Percentiles rank a stretch among this genome's conserved stretches.
These are phyloP conservation scores for Thalpophila matura DNA, from an alignment of 2,888 invertebrate species.

Conservation along the genomic window DNA sequence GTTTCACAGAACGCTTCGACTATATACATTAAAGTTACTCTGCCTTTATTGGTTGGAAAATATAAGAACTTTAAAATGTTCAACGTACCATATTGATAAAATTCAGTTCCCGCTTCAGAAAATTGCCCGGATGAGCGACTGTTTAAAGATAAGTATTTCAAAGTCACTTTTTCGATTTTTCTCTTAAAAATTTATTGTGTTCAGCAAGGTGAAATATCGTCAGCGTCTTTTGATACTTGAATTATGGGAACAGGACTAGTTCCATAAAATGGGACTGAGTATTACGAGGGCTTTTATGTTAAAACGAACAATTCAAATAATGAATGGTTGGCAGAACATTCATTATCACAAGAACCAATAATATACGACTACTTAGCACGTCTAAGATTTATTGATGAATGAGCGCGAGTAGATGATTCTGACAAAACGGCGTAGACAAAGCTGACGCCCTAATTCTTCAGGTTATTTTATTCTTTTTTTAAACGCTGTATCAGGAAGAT, in stretches of 20 bases:
- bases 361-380: slow-evolving; percentile 17
- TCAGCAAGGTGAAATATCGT: slow-evolving; percentile 36
- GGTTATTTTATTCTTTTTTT: no score
- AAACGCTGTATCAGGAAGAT: background rate
- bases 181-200: slow-evolving; percentile 45
- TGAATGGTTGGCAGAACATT: slow-evolving; percentile 11
- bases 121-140: slow-evolving; percentile 11
- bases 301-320: slow-evolving; percentile 17
- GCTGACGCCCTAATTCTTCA: background rate
- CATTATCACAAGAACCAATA: slow-evolving; percentile 8
- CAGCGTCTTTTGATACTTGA: slow-evolving; percentile 28
- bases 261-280: slow-evolving; percentile 1
- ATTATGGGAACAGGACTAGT: slow-evolving; percentile 21
- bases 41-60: slow-evolving; percentile 1
- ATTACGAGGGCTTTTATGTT: slow-evolving; percentile 8
- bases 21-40: background rate
- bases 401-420: slow-evolving; percentile 4
- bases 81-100: slow-evolving; percentile 10
- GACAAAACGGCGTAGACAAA: slow-evolving; percentile 20
- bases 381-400: slow-evolving; percentile 37
- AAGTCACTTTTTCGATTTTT: slow-evolving; percentile 31
- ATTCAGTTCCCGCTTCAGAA: slow-evolving; percentile 33
- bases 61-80: slow-evolving; percentile 19
- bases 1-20: slow-evolving; percentile 12
- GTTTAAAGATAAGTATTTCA: slow-evolving; percentile 32